Evolutionary conservation across 1,140 invertebrate species (phyloP), one percentile per base, ranked within the genome.

Genomic region (Hyles vespertilio): DNA sequence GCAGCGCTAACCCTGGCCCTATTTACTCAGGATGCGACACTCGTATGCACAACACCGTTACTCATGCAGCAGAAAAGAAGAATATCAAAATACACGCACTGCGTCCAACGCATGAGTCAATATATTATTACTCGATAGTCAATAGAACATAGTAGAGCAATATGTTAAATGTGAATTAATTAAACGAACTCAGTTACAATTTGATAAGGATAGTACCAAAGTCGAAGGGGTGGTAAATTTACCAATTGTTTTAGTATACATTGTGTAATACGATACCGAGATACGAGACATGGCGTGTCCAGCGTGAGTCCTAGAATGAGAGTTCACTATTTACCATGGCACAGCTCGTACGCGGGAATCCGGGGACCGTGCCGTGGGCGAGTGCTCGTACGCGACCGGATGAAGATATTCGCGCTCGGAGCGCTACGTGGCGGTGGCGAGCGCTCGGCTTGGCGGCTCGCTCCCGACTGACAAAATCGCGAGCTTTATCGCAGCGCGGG

Each of bases 231-330:
- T 40, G 4, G 36, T 40, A 40, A 40, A 40, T 40, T 40, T 5
- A 22, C 22, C 22, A 56, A 63, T 65, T 62, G 59, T 63, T 65
- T 63, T 72, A 62, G 46, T 60, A 59, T 67, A 69, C 52, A 82
- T 82, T 78, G 81, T 76, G 79, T 81, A 82, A 82, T 82, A 85
- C 74, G 55, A 82, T 85, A 83, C 80, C 79, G 71, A 77, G 80
- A 69, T 62, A 60, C 54, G 67, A 77, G 74, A 77, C 72, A 83
- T 71, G 73, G 70, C 81, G 74, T 65, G 68, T 59, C 65, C 71
- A 65, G 76, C 72, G 66, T 77, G 77, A 76, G 70, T 67, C 65
- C 61, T 32, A 51, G 59, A 67, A 72, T 58, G 65, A 56, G 44
- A 59, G 51, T 49, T 67, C 81, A 84, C 80, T 69, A 77, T 74